A percentile compares a stretch with the other conserved stretches of the same genome.
Conservation (phyloP, 92 coral and sea anemone species). For the Actinernus sp. region DNA sequence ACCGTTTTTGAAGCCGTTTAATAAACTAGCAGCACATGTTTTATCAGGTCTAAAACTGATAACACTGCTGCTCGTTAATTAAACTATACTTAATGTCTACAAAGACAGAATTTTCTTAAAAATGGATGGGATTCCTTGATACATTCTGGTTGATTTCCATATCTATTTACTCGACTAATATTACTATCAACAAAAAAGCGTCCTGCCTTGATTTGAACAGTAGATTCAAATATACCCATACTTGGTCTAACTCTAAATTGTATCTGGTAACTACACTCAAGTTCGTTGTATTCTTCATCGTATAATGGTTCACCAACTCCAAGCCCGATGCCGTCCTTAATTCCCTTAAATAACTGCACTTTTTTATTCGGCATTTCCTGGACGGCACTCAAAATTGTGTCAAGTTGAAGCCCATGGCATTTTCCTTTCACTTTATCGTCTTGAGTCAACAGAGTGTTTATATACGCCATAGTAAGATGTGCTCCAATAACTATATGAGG, state of each 20-base stretch:
- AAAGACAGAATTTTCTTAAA: slow-evolving; percentile 61
- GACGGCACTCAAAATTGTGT: slow-evolving; percentile 51
- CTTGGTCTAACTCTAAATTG: slow-evolving; percentile 62
- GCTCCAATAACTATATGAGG: slow-evolving; percentile 59
- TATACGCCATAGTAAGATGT: slow-evolving; percentile 25
- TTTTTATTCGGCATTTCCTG: slow-evolving; percentile 62
- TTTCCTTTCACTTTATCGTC: slow-evolving; percentile 8
- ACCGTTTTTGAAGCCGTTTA: too few species aligned
- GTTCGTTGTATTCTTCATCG: not conserved
- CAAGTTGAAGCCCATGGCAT: slow-evolving; percentile 46
- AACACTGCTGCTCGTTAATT: too few species aligned
- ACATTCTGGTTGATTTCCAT: slow-evolving; percentile 71
- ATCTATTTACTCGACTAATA: slow-evolving; percentile 71
- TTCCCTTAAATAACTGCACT: slow-evolving; percentile 51
- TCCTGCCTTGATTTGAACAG: slow-evolving; percentile 31
- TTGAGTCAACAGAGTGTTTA: slow-evolving; percentile 44
- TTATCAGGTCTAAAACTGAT: too few species aligned
- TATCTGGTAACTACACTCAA: slow-evolving; percentile 52
- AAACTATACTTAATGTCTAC: slow-evolving; percentile 28
- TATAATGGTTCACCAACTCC: slow-evolving; percentile 66
- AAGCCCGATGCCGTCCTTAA: slow-evolving; percentile 68
- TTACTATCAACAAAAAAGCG: slow-evolving; percentile 35
- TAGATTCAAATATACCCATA: slow-evolving; percentile 56
- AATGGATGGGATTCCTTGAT: slow-evolving; percentile 57
- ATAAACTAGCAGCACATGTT: too few species aligned